Conservation (phyloP, 2,888 invertebrate genomes). For the Hermodice carunculata region DNA sequence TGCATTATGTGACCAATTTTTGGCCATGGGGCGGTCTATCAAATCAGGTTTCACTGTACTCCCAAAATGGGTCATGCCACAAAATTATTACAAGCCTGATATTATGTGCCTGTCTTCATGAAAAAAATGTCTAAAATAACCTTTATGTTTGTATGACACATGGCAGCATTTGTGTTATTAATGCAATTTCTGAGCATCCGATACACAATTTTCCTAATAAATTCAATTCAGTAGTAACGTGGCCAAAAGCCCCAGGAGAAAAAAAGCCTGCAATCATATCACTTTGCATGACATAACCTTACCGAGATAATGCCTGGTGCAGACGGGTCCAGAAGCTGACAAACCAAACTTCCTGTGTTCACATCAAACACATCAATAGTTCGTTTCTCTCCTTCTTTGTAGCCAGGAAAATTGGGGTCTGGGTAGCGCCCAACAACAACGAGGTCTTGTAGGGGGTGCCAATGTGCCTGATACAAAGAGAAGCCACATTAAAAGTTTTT, state of each 20-base stretch:
- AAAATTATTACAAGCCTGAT: too few relatives aligned
- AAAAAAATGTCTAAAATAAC: too few relatives aligned
- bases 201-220: neutral
- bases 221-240: neutral
- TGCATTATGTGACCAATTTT: too few relatives aligned
- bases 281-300: constrained; percentile 26
- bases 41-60: too few relatives aligned
- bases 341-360: constrained; percentile 54
- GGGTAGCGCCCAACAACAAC: constrained; percentile 70
- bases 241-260: neutral
- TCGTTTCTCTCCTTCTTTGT: constrained; percentile 49
- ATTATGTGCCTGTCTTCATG: too few relatives aligned
- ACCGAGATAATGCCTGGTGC: constrained; percentile 53
- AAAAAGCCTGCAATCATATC: too few relatives aligned
- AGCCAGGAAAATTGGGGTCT: constrained; percentile 61
- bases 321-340: constrained; percentile 52
- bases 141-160: too few relatives aligned
- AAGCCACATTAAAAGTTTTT: too few relatives aligned
- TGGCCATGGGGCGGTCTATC: too few relatives aligned
- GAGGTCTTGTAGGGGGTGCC: constrained; percentile 70
- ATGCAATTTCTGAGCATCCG: neutral
- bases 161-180: too few relatives aligned
- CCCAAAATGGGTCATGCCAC: too few relatives aligned
- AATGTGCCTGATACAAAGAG: constrained; percentile 63
- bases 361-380: constrained; percentile 69